Conservation (phyloP, 1,140 invertebrate species). For the Pinna nobilis region DNA sequence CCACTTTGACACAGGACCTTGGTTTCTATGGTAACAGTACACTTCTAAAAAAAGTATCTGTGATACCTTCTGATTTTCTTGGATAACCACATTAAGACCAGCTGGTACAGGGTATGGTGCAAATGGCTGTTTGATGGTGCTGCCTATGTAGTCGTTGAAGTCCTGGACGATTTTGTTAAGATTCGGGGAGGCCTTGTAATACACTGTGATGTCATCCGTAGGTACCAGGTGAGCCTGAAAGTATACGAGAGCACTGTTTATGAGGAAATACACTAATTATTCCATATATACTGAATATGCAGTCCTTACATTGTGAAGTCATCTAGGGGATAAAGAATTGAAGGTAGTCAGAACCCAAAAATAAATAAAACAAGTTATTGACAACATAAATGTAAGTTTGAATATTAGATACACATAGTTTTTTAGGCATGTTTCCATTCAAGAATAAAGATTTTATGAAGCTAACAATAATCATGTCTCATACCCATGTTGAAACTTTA, state of each 20-base stretch:
- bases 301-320: too few species aligned
- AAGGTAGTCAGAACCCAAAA: background rate
- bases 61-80: constrained; percentile 76
- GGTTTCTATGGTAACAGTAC: background rate
- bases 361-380: background rate
- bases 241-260: background rate
- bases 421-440: too few species aligned
- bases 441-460: too few species aligned
- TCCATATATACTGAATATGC: too few species aligned
- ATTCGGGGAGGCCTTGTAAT: constrained; percentile 78
- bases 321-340: background rate
- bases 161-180: constrained; percentile 61
- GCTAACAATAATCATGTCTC: too few species aligned
- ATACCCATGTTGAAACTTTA: too few species aligned
- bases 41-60: background rate
- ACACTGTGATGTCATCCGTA: constrained; percentile 91
- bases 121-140: constrained; percentile 86
- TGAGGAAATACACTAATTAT: too few species aligned
- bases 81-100: constrained; percentile 79
- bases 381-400: too few species aligned
- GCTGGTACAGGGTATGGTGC: constrained; percentile 70
- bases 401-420: too few species aligned
- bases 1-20: too few species aligned
- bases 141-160: constrained; percentile 67
- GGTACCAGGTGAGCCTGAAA: constrained; percentile 88